Conservation (phyloP, 2,888 invertebrate species). For the Actias luna region DNA sequence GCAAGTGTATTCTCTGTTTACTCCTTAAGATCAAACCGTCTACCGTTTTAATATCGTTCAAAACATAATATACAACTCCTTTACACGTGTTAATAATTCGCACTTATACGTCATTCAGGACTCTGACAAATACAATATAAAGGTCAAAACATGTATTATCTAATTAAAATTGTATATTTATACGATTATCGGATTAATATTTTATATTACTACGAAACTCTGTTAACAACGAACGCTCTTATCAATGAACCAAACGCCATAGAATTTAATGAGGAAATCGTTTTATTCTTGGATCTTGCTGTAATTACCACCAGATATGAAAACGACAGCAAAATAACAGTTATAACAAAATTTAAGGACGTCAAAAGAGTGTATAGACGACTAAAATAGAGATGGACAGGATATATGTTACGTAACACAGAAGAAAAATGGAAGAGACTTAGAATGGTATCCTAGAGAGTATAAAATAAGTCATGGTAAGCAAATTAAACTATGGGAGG, state of each 20-base stretch:
- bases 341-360: too few relatives aligned
- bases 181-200: neutral
- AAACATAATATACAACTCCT: neutral
- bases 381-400: too few relatives aligned
- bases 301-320: neutral
- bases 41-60: neutral
- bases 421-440: too few relatives aligned
- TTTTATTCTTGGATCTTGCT: too few relatives aligned
- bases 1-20: too few relatives aligned
- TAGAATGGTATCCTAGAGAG: too few relatives aligned
- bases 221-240: neutral
- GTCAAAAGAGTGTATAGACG: too few relatives aligned
- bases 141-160: neutral
- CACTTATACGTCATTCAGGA: neutral
- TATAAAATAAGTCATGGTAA: too few relatives aligned
- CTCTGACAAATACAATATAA: neutral
- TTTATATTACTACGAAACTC: neutral
- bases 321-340: too few relatives aligned
- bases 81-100: neutral
- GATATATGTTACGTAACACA: too few relatives aligned
- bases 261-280: neutral
- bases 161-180: neutral
- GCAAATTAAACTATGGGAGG: too few relatives aligned
- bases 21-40: neutral
- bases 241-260: neutral